These are phyloP conservation scores for Orius insidiosus DNA, from an alignment of 1,140 invertebrate species.

Conservation along the genomic window DNA sequence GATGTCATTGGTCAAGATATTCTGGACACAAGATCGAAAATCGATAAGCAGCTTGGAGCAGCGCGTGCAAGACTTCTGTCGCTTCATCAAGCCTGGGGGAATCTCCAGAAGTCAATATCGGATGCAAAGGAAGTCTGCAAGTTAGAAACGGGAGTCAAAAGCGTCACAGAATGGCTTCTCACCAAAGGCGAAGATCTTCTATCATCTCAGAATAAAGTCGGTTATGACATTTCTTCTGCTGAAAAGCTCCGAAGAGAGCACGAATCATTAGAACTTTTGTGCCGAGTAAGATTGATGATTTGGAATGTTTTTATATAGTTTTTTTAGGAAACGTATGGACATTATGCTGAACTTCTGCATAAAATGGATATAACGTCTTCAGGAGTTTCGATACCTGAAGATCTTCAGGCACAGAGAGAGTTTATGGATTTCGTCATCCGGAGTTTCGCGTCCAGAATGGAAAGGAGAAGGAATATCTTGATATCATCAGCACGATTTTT, in stretches of 20 bases:
- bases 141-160: slow-evolving; percentile 41
- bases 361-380: slow-evolving; percentile 38
- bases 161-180: slow-evolving; percentile 59
- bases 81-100: slow-evolving; percentile 36
- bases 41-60: slow-evolving; percentile 37
- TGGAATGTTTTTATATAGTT: too few species aligned
- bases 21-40: slow-evolving; percentile 39
- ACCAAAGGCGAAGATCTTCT: slow-evolving; percentile 53
- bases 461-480: slow-evolving; percentile 52
- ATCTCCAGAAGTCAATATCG: slow-evolving; percentile 37
- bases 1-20: slow-evolving; percentile 31
- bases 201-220: slow-evolving; percentile 49
- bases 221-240: slow-evolving; percentile 48
- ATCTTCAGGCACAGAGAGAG: slow-evolving; percentile 45
- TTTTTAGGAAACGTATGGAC: slow-evolving; percentile 49
- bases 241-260: slow-evolving; percentile 51
- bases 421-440: slow-evolving; percentile 67
- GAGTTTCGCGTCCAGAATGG: slow-evolving; percentile 56
- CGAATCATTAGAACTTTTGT: slow-evolving; percentile 57
- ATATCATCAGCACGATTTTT: slow-evolving; percentile 61
- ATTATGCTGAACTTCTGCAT: slow-evolving; percentile 56
- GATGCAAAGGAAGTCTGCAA: slow-evolving; percentile 38
- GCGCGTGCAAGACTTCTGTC: slow-evolving; percentile 22
- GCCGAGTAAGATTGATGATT: slow-evolving; percentile 42
- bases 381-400: slow-evolving; percentile 32